phyloP scores from a whole-genome alignment of 2,888 invertebrate genomes.

The Drosophila hawaiiensis region DNA sequence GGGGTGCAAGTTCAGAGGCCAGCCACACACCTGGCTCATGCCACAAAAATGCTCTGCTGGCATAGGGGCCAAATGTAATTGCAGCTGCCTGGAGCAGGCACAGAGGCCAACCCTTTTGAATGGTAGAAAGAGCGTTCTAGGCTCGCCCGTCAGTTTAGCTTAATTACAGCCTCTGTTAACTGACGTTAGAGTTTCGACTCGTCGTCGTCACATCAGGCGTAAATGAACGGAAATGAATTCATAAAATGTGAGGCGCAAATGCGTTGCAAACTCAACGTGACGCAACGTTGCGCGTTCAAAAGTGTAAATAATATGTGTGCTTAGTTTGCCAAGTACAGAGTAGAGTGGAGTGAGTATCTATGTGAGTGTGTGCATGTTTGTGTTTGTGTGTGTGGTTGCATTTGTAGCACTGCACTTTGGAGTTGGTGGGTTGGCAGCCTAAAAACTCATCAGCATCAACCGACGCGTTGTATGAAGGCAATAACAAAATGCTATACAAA shows the following conservation, averaged over 20 bases:
- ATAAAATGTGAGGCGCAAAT: constrained; percentile 74
- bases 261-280: constrained; percentile 62
- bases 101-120: constrained; percentile 23
- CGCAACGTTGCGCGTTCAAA: constrained; percentile 78
- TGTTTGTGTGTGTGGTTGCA: constrained; percentile 33
- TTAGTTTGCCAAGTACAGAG: constrained; percentile 53
- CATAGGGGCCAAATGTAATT: constrained; percentile 19
- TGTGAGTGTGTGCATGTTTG: constrained; percentile 10
- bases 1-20: background rate
- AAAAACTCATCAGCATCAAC: constrained; percentile 43
- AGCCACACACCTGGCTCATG: constrained; percentile 8
- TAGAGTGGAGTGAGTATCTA: constrained; percentile 15
- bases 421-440: constrained; percentile 21
- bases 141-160: constrained; percentile 60
- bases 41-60: constrained; percentile 20
- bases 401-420: constrained; percentile 25
- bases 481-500: constrained; percentile 43
- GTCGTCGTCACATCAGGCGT: constrained; percentile 71
- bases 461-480: constrained; percentile 46
- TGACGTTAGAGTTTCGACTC: constrained; percentile 33
- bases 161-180: constrained; percentile 73
- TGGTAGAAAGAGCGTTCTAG: constrained; percentile 18
- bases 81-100: constrained; percentile 10
- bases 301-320: constrained; percentile 79
- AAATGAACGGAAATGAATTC: constrained; percentile 81